These are phyloP conservation scores for Epinotia brunnichana DNA, from an alignment of 2,888 invertebrate species.

Conservation along the genomic window DNA sequence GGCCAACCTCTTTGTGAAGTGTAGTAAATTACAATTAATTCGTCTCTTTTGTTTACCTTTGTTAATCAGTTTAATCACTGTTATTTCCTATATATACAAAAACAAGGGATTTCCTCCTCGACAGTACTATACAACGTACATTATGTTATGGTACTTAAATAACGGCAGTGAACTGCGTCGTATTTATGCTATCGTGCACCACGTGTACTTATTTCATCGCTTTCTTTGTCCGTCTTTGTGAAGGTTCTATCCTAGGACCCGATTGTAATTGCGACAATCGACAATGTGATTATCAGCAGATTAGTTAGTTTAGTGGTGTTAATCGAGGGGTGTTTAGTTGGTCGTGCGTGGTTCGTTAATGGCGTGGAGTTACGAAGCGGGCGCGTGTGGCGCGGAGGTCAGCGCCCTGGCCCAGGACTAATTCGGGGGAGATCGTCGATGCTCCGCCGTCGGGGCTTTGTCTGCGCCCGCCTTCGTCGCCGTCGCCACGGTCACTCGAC, in stretches of 20 bases:
- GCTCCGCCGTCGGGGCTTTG: conserved; percentile 74
- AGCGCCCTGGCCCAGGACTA: conserved; percentile 82
- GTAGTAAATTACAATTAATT: conserved; percentile 13
- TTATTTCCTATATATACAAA: conserved; percentile 24
- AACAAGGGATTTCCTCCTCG: conserved; percentile 34
- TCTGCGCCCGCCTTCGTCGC: conserved; percentile 67
- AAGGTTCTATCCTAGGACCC: conserved; percentile 3
- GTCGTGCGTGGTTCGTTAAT: conserved; percentile 37
- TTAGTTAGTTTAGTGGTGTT: conserved; percentile 12
- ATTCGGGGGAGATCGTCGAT: conserved; percentile 83
- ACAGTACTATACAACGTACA: conserved; percentile 13
- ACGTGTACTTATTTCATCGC: conserved; percentile 32
- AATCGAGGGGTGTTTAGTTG: conserved; percentile 24
- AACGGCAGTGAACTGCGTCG: conserved; percentile 40
- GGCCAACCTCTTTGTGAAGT: conserved; percentile 16
- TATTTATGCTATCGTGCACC: conserved; percentile 29
- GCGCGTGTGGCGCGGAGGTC: conserved; percentile 69
- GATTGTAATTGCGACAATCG: conserved; percentile 11
- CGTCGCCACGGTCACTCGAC: conserved; percentile 49
- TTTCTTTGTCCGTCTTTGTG: conserved; percentile 35
- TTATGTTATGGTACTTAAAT: conserved; percentile 29
- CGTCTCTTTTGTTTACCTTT: conserved; percentile 15
- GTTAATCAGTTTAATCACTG: conserved; percentile 21
- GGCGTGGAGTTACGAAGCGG: conserved; percentile 50
- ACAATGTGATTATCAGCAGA: conserved; percentile 13